A percentile compares a stretch with the other conserved stretches of the same genome.
Evolutionary conservation across 1,140 invertebrate genomes (phyloP).

Genomic region (Colletes latitarsis): DNA sequence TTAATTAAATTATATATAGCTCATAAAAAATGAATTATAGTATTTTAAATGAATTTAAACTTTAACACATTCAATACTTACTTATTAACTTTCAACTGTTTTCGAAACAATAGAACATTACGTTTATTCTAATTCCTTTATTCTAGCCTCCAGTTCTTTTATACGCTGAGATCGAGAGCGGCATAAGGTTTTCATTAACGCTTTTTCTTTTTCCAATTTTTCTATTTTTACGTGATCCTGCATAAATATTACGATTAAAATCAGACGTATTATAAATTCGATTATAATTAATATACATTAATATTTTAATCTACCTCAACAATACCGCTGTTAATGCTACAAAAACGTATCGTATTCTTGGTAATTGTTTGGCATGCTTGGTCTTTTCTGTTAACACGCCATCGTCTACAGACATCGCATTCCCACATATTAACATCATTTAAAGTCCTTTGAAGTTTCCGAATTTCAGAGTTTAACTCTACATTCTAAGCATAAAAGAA

Average conservation of each 20-base stretch:
- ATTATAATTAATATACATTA: not conserved
- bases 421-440: constrained; percentile 54
- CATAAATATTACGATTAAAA: not conserved
- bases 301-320: constrained; percentile 67
- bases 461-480: constrained; percentile 57
- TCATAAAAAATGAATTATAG: no score
- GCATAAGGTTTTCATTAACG: constrained; percentile 66
- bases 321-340: constrained; percentile 69
- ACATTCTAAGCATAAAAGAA: constrained; percentile 55
- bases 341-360: constrained; percentile 57
- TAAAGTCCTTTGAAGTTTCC: constrained; percentile 53
- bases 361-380: constrained; percentile 66
- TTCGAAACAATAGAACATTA: not conserved
- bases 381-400: constrained; percentile 63
- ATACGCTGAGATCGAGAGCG: constrained; percentile 60
- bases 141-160: constrained; percentile 57
- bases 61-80: no score
- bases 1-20: no score
- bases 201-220: constrained; percentile 68
- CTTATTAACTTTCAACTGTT: no score
- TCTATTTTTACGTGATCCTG: constrained; percentile 68
- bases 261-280: not conserved
- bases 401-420: constrained; percentile 70
- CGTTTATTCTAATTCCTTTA: constrained; percentile 54
- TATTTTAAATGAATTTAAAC: no score